Evolutionary conservation across 2,888 invertebrate species (phyloP).

Genomic region (Drosophila putrida): DNA sequence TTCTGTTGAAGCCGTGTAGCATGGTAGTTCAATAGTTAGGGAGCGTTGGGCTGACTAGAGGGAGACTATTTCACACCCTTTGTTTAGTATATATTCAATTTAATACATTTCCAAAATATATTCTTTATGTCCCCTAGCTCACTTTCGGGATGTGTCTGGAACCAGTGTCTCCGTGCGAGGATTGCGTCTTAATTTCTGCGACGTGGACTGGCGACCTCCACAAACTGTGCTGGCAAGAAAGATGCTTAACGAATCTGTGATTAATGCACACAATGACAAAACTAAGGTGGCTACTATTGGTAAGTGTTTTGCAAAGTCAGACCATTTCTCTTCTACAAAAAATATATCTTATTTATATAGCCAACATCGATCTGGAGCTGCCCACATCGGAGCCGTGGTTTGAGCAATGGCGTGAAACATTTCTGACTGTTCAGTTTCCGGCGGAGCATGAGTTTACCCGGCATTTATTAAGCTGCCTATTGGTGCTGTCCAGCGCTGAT

Average conservation of each 20-base stretch:
- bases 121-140: constrained; percentile 87
- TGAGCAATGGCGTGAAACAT: constrained; percentile 97
- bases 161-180: constrained; percentile 90
- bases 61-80: not conserved
- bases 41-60: not conserved
- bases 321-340: not conserved
- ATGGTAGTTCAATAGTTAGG: not conserved
- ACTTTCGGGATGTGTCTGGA: constrained; percentile 94
- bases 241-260: constrained; percentile 93
- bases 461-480: constrained; percentile 93
- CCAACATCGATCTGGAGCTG: constrained; percentile 88
- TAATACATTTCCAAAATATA: not conserved
- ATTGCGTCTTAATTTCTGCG: constrained; percentile 91
- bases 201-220: constrained; percentile 93
- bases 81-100: not conserved
- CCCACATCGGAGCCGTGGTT: constrained; percentile 96
- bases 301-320: constrained; percentile 60
- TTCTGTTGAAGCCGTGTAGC: not conserved
- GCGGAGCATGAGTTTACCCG: constrained; percentile 98
- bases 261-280: constrained; percentile 87
- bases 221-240: constrained; percentile 93
- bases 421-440: constrained; percentile 94
- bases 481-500: constrained; percentile 91
- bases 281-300: constrained; percentile 87
- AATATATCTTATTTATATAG: constrained; percentile 75